phyloP scores from a whole-genome alignment of 2,888 invertebrate species.

The Drosophila cognata region DNA sequence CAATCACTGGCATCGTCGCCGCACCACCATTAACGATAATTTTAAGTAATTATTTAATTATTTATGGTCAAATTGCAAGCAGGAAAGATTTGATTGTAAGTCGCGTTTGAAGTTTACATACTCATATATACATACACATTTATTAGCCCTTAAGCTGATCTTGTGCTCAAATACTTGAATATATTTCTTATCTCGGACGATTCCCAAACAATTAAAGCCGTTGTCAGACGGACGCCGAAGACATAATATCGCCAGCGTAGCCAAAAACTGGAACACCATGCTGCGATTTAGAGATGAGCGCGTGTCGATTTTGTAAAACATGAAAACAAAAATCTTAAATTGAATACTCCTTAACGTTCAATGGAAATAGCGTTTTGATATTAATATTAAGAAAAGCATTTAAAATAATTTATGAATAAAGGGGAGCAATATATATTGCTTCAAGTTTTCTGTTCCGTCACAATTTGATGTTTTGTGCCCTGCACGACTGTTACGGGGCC shows the following conservation, averaged over 20 bases:
- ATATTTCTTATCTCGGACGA: conserved; percentile 32
- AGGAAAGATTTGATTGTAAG: conserved; percentile 15
- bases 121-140: neutral
- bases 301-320: neutral
- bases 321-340: neutral
- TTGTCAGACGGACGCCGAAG: conserved; percentile 66
- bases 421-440: neutral
- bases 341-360: neutral
- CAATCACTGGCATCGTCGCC: conserved; percentile 59
- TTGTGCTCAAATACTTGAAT: conserved; percentile 27
- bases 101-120: neutral
- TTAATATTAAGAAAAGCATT: neutral
- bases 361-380: neutral
- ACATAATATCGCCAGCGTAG: conserved; percentile 75
- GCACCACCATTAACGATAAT: conserved; percentile 29
- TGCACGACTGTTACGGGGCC: conserved; percentile 12
- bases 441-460: neutral
- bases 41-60: conserved; percentile 14
- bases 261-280: conserved; percentile 32
- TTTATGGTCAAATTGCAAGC: conserved; percentile 6
- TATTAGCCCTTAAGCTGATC: conserved; percentile 12
- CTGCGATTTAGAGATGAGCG: conserved; percentile 14
- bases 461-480: neutral
- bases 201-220: conserved; percentile 49
- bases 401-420: neutral